Conservation (phyloP, 2,797 vertebrate genomes). For the Sebastes minor region DNA sequence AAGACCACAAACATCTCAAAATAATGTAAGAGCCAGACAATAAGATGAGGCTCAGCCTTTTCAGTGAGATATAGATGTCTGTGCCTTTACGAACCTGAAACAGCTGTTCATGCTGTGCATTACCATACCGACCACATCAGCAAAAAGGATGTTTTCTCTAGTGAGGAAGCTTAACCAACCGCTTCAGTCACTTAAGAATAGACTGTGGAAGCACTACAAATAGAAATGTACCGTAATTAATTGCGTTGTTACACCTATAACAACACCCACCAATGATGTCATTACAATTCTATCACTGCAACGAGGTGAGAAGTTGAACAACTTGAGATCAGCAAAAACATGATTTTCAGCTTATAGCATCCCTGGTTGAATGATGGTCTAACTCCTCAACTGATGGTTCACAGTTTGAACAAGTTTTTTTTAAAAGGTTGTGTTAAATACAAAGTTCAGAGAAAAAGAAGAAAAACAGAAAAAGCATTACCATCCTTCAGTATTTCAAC, state of each 20-base stretch:
- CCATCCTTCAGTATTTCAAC: background rate
- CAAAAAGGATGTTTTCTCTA: slow-evolving; percentile 43
- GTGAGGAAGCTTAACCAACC: slow-evolving; percentile 11
- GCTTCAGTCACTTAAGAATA: slow-evolving; percentile 7
- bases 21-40: background rate
- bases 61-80: slow-evolving; percentile 30
- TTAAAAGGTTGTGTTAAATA: background rate
- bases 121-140: slow-evolving; percentile 54
- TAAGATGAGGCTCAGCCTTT: slow-evolving; percentile 15
- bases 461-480: background rate
- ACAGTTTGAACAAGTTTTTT: background rate
- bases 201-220: background rate
- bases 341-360: background rate
- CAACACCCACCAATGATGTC: background rate
- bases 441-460: background rate
- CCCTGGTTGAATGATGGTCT: background rate
- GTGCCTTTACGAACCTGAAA: slow-evolving; percentile 54
- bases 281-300: background rate
- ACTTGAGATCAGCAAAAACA: background rate
- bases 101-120: slow-evolving; percentile 59
- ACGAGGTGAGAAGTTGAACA: background rate
- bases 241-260: background rate
- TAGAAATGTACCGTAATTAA: background rate
- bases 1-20: background rate
- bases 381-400: background rate